Conservation (phyloP, 2,797 vertebrate genomes). For the Anguilla megastoma region DNA sequence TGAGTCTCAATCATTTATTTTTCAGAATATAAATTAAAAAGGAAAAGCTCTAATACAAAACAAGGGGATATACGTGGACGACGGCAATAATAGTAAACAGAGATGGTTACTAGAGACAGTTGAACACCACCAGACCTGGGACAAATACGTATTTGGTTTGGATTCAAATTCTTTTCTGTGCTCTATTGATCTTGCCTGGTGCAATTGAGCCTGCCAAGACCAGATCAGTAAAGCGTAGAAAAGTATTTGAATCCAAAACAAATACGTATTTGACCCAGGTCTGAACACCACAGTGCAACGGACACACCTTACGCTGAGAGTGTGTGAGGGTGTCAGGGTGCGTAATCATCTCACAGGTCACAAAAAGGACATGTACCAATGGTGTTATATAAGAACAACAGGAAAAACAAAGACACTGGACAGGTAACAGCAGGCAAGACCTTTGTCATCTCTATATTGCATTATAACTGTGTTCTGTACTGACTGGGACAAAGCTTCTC, state of each 20-base stretch:
- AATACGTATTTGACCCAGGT: too few relatives aligned
- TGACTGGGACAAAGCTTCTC: background rate
- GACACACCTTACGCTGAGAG: slow-evolving; percentile 23
- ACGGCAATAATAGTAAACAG: slow-evolving; percentile 48
- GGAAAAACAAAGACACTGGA: slow-evolving; percentile 3
- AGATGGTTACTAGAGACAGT: slow-evolving; percentile 29
- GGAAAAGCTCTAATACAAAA: slow-evolving; percentile 59
- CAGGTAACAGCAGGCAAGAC: background rate
- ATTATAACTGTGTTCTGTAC: background rate
- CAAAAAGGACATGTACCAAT: slow-evolving; percentile 8
- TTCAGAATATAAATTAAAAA: slow-evolving; percentile 50
- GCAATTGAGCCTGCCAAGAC: too few relatives aligned
- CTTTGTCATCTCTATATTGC: background rate
- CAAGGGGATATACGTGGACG: slow-evolving; percentile 44
- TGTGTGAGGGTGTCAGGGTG: background rate
- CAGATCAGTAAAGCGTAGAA: too few relatives aligned
- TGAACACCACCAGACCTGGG: slow-evolving; percentile 13
- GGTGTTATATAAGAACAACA: background rate
- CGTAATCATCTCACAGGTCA: slow-evolving; percentile 18
- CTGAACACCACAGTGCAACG: slow-evolving; percentile 31
- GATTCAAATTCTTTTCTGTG: too few relatives aligned
- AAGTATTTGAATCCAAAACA: too few relatives aligned
- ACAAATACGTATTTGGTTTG: too few relatives aligned
- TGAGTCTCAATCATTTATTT: slow-evolving; percentile 43
- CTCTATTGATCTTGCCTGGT: too few relatives aligned